Evolutionary conservation across 2,797 vertebrate species (phyloP), one percentile per base, ranked within the genome.

Genomic region (Myiotriccus ornatus): DNA sequence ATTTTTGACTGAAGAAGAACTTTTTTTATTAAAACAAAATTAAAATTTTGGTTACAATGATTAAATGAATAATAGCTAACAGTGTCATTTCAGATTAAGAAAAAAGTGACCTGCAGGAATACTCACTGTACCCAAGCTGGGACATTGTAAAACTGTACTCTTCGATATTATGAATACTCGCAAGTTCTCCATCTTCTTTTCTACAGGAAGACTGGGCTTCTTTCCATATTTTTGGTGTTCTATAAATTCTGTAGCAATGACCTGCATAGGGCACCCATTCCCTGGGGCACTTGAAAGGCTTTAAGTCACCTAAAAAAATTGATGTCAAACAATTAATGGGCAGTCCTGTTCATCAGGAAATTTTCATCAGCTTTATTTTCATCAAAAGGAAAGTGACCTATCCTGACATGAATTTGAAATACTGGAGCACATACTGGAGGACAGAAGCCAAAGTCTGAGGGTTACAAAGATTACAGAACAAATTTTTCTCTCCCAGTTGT

Each of bases 141-240:
- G 99, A 99, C 85, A 99, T 96, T 44, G 98, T 95, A 60, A 99
- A 99, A 96, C 99, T 99, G 91, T 99, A 98, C 83, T 99, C 99
- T 78, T 99, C 99, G 12, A 99, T 96, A 87, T 98, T 99, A 89
- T 98, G 98, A 76, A 99, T 98, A 91, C 99, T 99, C 16, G 98
- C 98, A 56, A 99, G 94, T 27, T 99, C 99, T 24, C 98, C 99
- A 8, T 97, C 99, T 53, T 99, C 98, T 97, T 98, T 99, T 89
- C 97, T 98, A n/a, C 99, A 99, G 0, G 98, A 98, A 27, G 90
- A 87, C 88, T 98, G 87, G 3, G 99, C 99, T 1, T 98, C 98
- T 44, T 83, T 98, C 98, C 99, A 99, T 63, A 98, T 98, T 96
- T 97, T 98, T 55, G 97, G 96, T 57, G 85, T 98, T 89, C 98